phyloP scores from a whole-genome alignment of 2,888 invertebrate species.

The Epistrophe eligans region DNA sequence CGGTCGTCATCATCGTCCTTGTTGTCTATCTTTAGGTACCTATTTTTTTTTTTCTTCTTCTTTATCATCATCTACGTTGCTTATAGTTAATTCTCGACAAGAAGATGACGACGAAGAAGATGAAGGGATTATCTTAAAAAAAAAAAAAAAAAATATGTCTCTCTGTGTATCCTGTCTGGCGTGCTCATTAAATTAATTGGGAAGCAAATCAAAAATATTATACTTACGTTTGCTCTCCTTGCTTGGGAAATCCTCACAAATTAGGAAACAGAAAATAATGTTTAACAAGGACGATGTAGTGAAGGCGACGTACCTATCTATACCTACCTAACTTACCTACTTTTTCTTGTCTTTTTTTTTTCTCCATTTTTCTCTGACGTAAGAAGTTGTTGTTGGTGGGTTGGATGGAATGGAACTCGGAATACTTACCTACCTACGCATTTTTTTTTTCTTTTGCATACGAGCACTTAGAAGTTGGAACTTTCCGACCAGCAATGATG shows the following conservation, averaged over 20 bases:
- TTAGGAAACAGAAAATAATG: constrained; percentile 71
- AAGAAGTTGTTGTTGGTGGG: constrained; percentile 1
- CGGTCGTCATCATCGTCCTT: constrained; percentile 48
- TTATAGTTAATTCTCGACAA: constrained; percentile 7
- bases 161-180: constrained; percentile 72
- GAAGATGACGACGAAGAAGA: constrained; percentile 14
- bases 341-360: background rate
- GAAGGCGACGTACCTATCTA: constrained; percentile 23
- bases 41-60: background rate
- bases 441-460: constrained; percentile 22
- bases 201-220: constrained; percentile 75
- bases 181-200: constrained; percentile 76
- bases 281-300: constrained; percentile 65
- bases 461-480: constrained; percentile 18
- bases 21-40: constrained; percentile 15
- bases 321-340: background rate
- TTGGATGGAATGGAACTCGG: background rate
- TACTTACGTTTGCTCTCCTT: constrained; percentile 65
- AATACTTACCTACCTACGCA: constrained; percentile 53
- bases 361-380: constrained; percentile 19
- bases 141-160: constrained; percentile 52
- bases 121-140: constrained; percentile 64
- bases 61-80: constrained; percentile 20
- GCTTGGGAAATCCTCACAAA: constrained; percentile 70
- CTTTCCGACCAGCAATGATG: constrained; percentile 7